A percentile compares a stretch with the other conserved stretches of the same genome.
Evolutionary conservation across 2,113 vertebrate genomes (phyloP).

Genomic region (Lampris megalopsis): DNA sequence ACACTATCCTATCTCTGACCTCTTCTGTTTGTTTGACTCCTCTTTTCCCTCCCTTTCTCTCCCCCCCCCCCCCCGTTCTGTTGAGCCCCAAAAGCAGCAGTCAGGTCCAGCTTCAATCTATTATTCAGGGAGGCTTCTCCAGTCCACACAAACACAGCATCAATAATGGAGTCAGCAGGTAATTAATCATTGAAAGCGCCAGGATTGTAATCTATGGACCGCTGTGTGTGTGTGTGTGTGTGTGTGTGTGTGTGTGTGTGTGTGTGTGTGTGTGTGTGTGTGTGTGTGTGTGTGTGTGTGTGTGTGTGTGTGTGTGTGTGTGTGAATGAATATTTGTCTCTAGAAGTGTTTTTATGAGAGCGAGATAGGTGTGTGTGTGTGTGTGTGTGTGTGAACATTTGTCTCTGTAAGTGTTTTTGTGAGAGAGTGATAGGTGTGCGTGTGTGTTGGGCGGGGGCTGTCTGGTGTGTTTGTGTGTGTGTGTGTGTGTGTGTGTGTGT

Average conservation of each 20-base stretch:
- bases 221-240: not conserved
- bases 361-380: not conserved
- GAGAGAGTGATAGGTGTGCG: not conserved
- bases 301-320: not conserved
- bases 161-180: constrained; percentile 53
- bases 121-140: constrained; percentile 55
- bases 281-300: not conserved
- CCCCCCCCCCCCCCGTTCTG: not conserved
- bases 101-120: constrained; percentile 33
- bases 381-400: not conserved
- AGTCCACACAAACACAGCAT: constrained; percentile 48
- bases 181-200: constrained; percentile 58
- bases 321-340: not conserved
- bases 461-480: not conserved
- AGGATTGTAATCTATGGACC: constrained; percentile 31
- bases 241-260: not conserved
- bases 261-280: too few relatives aligned
- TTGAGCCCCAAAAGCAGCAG: constrained; percentile 1
- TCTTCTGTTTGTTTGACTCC: not conserved
- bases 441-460: not conserved
- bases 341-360: not conserved
- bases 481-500: not conserved
- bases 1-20: too few relatives aligned
- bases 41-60: not conserved
- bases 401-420: not conserved